Conservation (phyloP, 2,113 vertebrate genomes). For the Chlorodrepanis virens region DNA sequence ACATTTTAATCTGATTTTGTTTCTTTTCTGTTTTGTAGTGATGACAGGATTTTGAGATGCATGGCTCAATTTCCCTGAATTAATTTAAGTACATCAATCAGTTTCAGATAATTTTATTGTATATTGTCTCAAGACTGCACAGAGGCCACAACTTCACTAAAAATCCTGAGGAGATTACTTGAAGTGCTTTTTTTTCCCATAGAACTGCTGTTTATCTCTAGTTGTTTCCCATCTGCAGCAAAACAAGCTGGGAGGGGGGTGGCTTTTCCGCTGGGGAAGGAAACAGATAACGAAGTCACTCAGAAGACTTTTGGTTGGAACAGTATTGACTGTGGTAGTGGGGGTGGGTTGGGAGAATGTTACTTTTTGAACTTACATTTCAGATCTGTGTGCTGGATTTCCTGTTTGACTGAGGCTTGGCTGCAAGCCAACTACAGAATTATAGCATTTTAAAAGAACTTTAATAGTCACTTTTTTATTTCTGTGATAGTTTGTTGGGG, state of each 20-base stretch:
- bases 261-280: conserved; percentile 53
- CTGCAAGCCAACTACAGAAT: not conserved
- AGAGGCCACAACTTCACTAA: not conserved
- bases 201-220: conserved; percentile 58
- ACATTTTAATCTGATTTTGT: not conserved
- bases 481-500: not conserved
- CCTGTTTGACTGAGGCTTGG: conserved; percentile 44
- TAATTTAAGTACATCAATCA: not conserved
- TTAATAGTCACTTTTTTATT: not conserved
- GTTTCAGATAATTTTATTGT: not conserved
- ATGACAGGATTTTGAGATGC: not conserved
- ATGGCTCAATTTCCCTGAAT: not conserved
- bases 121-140: conserved; percentile 2
- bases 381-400: conserved; percentile 30
- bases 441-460: not conserved
- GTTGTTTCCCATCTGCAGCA: conserved; percentile 52
- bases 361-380: conserved; percentile 47
- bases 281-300: conserved; percentile 62
- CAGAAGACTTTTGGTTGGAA: conserved; percentile 39
- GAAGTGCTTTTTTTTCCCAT: conserved; percentile 28
- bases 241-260: conserved; percentile 29
- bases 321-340: not conserved
- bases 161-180: conserved; percentile 26
- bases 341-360: conserved; percentile 10
- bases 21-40: not conserved